These are phyloP conservation scores for Deroptyus accipitrinus DNA, from an alignment of 2,113 vertebrate genomes.

Conservation along the genomic window DNA sequence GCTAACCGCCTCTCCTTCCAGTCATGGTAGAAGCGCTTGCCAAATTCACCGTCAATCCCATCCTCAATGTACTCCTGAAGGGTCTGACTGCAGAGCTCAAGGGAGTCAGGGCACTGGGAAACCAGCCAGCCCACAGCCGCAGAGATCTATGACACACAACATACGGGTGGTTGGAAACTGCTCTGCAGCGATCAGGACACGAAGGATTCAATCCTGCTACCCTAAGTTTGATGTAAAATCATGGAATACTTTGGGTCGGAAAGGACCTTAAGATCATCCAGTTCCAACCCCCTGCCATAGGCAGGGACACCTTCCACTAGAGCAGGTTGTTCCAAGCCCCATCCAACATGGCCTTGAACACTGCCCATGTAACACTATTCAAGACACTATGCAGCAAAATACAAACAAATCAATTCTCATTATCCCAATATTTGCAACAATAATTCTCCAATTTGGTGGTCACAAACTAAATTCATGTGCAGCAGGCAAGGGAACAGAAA, in stretches of 20 bases:
- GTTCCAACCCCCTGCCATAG: background rate
- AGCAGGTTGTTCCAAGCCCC: background rate
- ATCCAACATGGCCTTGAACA: background rate
- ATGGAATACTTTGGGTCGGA: background rate
- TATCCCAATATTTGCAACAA: background rate
- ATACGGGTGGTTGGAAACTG: background rate
- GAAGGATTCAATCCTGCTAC: background rate
- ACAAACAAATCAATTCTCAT: background rate
- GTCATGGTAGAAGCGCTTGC: slow-evolving; percentile 79
- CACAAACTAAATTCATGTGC: background rate
- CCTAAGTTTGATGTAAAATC: fast-evolving
- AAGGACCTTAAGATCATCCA: background rate
- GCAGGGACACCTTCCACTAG: background rate
- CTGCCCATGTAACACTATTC: background rate
- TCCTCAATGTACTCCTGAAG: slow-evolving; percentile 85
- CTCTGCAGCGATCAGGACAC: background rate
- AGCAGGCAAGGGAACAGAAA: background rate
- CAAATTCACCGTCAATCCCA: slow-evolving; percentile 82
- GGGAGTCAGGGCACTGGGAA: slow-evolving; percentile 71
- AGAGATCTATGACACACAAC: slow-evolving; percentile 71
- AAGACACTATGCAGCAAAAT: background rate
- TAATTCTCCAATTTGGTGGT: background rate
- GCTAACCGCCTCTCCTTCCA: slow-evolving; percentile 74
- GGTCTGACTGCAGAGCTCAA: slow-evolving; percentile 82
- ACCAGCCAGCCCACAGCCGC: slow-evolving; percentile 84